Conservation (phyloP, 2,888 invertebrate species). For the Drosophila peninsularis region DNA sequence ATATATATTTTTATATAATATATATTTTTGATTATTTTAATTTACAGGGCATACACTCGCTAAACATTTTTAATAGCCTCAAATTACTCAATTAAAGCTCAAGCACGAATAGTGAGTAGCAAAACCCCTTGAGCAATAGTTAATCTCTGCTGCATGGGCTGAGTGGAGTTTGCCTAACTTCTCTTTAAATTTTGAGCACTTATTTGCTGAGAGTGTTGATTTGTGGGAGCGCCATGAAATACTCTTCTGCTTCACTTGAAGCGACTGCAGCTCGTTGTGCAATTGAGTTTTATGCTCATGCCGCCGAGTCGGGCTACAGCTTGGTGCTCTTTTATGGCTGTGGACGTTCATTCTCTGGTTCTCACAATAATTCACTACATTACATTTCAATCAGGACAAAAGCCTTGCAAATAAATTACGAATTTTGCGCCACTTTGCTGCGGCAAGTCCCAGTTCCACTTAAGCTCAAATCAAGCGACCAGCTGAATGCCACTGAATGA, state of each 20-base stretch:
- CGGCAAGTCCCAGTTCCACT: constrained; percentile 14
- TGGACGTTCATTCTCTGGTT: constrained; percentile 31
- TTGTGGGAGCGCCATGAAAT: not conserved
- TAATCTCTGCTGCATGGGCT: not conserved
- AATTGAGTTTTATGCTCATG: constrained; percentile 43
- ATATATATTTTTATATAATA: no score
- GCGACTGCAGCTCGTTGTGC: constrained; percentile 28
- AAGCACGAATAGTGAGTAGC: no score
- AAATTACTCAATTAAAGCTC: no score
- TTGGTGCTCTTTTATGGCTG: constrained; percentile 5
- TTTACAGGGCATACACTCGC: no score
- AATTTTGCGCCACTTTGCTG: constrained; percentile 34
- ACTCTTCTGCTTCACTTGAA: constrained; percentile 1
- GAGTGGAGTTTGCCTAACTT: no score
- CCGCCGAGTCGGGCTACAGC: not conserved
- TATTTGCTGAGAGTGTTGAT: not conserved
- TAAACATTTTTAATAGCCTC: no score
- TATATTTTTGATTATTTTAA: no score
- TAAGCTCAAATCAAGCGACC: constrained; percentile 34
- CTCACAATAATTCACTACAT: constrained; percentile 57
- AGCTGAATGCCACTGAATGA: constrained; percentile 40
- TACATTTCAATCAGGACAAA: constrained; percentile 69
- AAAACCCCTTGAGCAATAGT: no score
- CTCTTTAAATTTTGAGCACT: not conserved
- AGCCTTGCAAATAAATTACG: constrained; percentile 68